Evolutionary conservation across 2,888 invertebrate species (phyloP).

Genomic region (Tipula unca): DNA sequence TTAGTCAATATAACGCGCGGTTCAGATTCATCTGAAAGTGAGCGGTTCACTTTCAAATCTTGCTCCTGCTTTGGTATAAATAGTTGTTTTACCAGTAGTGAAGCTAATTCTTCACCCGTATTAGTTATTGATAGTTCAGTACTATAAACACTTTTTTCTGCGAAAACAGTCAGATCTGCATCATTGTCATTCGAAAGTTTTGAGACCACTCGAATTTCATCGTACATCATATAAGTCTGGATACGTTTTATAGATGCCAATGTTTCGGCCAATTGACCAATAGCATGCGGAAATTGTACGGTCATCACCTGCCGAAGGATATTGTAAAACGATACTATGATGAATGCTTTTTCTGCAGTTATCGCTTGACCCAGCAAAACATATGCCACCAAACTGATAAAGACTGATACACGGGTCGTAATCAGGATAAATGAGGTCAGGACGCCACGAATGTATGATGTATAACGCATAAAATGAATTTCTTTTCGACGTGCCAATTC

Average conservation of each 20-base stretch:
- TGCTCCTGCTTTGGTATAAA: slow-evolving; percentile 45
- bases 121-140: slow-evolving; percentile 19
- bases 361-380: slow-evolving; percentile 61
- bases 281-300: slow-evolving; percentile 72
- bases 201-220: slow-evolving; percentile 42
- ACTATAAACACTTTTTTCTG: slow-evolving; percentile 2
- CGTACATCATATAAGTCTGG: slow-evolving; percentile 52
- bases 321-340: slow-evolving; percentile 83
- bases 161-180: background rate
- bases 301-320: slow-evolving; percentile 78
- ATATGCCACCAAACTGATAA: slow-evolving; percentile 72
- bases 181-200: background rate
- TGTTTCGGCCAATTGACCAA: slow-evolving; percentile 54
- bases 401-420: slow-evolving; percentile 77
- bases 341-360: slow-evolving; percentile 76
- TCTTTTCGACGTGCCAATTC: no score
- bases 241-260: slow-evolving; percentile 50
- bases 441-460: slow-evolving; percentile 68
- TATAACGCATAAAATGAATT: slow-evolving; percentile 57
- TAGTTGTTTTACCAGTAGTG: background rate
- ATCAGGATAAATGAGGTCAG: slow-evolving; percentile 79
- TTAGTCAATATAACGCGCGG: slow-evolving; percentile 52
- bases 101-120: background rate
- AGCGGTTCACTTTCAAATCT: no score
- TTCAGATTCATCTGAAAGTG: slow-evolving; percentile 30